These are phyloP conservation scores for Himantopus leucocephalus DNA, from an alignment of 2,113 vertebrate species.

Conservation along the genomic window DNA sequence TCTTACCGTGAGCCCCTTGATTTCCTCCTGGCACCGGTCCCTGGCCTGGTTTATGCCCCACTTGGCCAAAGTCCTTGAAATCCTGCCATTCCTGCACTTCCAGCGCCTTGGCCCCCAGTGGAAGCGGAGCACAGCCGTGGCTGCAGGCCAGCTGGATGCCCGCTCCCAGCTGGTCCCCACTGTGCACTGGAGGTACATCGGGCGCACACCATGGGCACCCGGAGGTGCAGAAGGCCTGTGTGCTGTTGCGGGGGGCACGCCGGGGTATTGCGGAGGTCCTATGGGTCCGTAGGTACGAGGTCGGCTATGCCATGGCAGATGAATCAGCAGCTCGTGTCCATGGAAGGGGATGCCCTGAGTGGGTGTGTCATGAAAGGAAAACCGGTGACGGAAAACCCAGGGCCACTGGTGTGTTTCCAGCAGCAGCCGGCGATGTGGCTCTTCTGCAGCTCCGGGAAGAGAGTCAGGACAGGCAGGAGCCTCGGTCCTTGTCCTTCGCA, in stretches of 20 bases:
- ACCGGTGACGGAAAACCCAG: neutral
- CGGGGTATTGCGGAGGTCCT: neutral
- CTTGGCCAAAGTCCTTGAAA: conserved; percentile 21
- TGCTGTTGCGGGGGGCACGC: accelerated
- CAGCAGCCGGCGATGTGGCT: neutral
- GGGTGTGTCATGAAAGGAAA: neutral
- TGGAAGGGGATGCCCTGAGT: neutral
- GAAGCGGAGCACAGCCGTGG: neutral
- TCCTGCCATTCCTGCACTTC: neutral
- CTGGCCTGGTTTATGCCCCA: neutral
- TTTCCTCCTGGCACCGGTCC: neutral
- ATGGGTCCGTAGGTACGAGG: accelerated
- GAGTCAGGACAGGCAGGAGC: neutral
- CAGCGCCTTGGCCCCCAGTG: neutral
- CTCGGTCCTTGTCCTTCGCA: neutral
- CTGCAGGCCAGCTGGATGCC: neutral
- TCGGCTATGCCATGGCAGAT: neutral
- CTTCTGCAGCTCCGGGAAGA: neutral
- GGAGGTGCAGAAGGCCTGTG: accelerated
- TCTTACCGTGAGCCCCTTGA: neutral
- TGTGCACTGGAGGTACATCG: accelerated
- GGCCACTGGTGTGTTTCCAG: neutral
- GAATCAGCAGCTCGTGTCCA: neutral
- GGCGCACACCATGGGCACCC: neutral
- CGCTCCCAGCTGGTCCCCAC: neutral